phyloP scores from a whole-genome alignment of 2,797 vertebrate genomes.

The Delichon dasypus region DNA sequence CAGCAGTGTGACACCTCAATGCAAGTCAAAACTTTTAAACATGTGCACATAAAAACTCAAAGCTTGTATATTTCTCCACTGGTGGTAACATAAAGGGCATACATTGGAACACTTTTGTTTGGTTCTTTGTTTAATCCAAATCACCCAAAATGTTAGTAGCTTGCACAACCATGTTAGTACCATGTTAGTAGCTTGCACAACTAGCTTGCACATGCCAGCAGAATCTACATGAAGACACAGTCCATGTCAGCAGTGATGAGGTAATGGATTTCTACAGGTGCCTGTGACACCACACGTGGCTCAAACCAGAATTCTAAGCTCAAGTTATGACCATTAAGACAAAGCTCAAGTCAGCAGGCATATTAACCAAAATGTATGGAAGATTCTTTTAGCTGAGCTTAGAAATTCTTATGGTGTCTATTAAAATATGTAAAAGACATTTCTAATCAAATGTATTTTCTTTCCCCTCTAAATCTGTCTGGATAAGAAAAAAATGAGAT shows the following conservation, averaged over 20 bases:
- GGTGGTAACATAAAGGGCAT: background rate
- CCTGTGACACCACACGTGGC: background rate
- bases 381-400: background rate
- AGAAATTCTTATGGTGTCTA: background rate
- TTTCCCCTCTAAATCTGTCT: background rate
- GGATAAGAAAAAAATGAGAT: background rate
- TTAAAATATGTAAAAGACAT: background rate
- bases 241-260: background rate
- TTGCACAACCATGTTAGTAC: background rate
- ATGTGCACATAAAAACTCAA: background rate
- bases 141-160: background rate
- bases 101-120: background rate
- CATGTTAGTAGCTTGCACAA: background rate
- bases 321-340: background rate
- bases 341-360: background rate
- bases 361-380: background rate
- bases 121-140: background rate
- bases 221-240: background rate
- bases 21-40: conserved; percentile 15
- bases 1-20: background rate
- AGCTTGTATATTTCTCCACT: background rate
- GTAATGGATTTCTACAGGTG: background rate
- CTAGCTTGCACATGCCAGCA: background rate
- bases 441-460: background rate
- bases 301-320: background rate